Percentiles rank a stretch among this genome's conserved stretches.
phyloP scores from a whole-genome alignment of 2,888 invertebrate genomes.

The Agriopis marginaria region DNA sequence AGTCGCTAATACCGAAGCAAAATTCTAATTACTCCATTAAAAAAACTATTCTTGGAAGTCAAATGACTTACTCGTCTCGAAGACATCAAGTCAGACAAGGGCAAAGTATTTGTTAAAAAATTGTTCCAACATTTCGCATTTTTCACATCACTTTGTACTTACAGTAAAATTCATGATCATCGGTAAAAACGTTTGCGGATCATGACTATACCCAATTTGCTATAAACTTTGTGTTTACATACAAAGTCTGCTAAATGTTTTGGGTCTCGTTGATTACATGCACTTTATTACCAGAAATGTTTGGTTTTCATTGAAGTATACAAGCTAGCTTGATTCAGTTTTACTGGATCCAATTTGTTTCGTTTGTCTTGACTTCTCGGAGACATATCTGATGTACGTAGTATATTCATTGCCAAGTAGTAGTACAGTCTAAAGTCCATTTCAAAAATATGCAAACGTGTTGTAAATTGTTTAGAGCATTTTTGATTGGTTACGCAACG shows the following conservation, averaged over 20 bases:
- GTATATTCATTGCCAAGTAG: slow-evolving; percentile 53
- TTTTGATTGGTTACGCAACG: slow-evolving; percentile 53
- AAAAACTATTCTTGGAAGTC: slow-evolving; percentile 37
- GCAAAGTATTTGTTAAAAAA: slow-evolving; percentile 12
- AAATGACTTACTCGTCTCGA: slow-evolving; percentile 24
- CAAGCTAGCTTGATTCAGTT: slow-evolving; percentile 16
- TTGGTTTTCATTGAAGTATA: slow-evolving; percentile 4
- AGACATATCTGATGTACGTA: slow-evolving; percentile 10
- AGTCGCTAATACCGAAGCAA: slow-evolving; percentile 50
- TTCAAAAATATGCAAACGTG: slow-evolving; percentile 44
- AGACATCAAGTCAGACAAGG: slow-evolving; percentile 12
- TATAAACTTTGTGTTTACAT: slow-evolving; percentile 19
- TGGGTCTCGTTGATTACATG: slow-evolving; percentile 8
- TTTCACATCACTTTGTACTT: not conserved
- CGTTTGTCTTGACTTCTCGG: slow-evolving; percentile 7
- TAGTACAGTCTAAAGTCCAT: slow-evolving; percentile 52
- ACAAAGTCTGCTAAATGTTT: slow-evolving; percentile 5
- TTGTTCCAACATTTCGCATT: not conserved
- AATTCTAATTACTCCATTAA: slow-evolving; percentile 42
- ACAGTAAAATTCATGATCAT: slow-evolving; percentile 24
- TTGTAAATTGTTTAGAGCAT: slow-evolving; percentile 50
- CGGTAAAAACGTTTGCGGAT: slow-evolving; percentile 22
- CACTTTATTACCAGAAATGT: slow-evolving; percentile 14
- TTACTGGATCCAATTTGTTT: slow-evolving; percentile 26
- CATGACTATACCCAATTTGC: slow-evolving; percentile 15